These are phyloP conservation scores for Drosophila pseudotakahashii DNA, from an alignment of 2,888 invertebrate genomes.

Conservation along the genomic window DNA sequence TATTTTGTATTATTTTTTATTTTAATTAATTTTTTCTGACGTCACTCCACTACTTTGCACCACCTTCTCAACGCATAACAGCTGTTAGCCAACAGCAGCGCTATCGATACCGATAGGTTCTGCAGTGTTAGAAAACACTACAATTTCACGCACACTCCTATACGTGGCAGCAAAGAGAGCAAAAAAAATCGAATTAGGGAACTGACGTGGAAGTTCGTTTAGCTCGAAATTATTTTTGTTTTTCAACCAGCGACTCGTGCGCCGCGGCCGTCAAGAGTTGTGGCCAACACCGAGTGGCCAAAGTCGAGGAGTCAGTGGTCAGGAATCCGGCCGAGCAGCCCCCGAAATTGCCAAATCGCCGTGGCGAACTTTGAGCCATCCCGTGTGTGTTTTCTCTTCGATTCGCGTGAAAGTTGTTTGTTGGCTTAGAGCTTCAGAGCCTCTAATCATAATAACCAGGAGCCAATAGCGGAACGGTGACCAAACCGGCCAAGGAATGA, in stretches of 20 bases:
- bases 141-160: neutral
- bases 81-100: constrained; percentile 11
- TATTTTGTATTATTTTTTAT: no score
- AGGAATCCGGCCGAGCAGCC: constrained; percentile 23
- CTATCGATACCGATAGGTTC: no score
- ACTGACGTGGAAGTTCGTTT: constrained; percentile 82
- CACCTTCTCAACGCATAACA: constrained; percentile 3
- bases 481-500: constrained; percentile 62
- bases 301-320: constrained; percentile 16
- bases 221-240: constrained; percentile 58
- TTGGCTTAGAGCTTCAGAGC: constrained; percentile 2
- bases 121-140: no score
- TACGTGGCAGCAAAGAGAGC: constrained; percentile 80
- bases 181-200: constrained; percentile 71
- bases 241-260: constrained; percentile 48
- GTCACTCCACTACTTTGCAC: neutral
- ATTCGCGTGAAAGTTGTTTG: constrained; percentile 63
- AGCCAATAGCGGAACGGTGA: neutral
- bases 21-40: neutral
- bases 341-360: constrained; percentile 14
- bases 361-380: constrained; percentile 71
- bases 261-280: constrained; percentile 35
- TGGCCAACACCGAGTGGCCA: constrained; percentile 21
- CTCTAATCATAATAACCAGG: neutral
- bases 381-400: constrained; percentile 36